Percentiles rank a stretch among this genome's conserved stretches.
Evolutionary conservation across 2,797 vertebrate genomes (phyloP).

Genomic region (Loriculus beryllinus): DNA sequence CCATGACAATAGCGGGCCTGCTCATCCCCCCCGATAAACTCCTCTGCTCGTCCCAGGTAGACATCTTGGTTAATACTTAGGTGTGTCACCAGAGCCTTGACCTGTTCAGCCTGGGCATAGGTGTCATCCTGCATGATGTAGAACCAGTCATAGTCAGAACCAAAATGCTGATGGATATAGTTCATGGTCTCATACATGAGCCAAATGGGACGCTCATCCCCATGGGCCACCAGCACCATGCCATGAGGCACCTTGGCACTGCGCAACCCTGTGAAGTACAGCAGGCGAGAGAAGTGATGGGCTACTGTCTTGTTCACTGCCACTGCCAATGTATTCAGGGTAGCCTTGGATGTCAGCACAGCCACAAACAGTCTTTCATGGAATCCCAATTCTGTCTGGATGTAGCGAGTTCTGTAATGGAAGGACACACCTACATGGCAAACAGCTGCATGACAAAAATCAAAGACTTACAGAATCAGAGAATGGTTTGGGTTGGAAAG

Average conservation of each 20-base stretch:
- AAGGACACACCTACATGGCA: not conserved
- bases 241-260: slow-evolving; percentile 87
- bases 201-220: slow-evolving; percentile 94
- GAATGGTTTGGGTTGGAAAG: not conserved
- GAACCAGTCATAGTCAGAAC: slow-evolving; percentile 95
- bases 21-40: slow-evolving; percentile 94
- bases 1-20: slow-evolving; percentile 92
- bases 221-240: slow-evolving; percentile 90
- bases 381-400: slow-evolving; percentile 95
- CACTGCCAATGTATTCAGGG: slow-evolving; percentile 88
- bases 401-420: slow-evolving; percentile 89
- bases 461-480: not conserved
- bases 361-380: slow-evolving; percentile 91
- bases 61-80: slow-evolving; percentile 90
- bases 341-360: slow-evolving; percentile 89
- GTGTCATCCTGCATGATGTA: slow-evolving; percentile 94
- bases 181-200: slow-evolving; percentile 96
- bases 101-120: slow-evolving; percentile 87
- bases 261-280: slow-evolving; percentile 92
- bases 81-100: slow-evolving; percentile 87
- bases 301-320: slow-evolving; percentile 94
- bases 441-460: not conserved
- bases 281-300: slow-evolving; percentile 88
- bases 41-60: slow-evolving; percentile 92
- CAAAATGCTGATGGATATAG: slow-evolving; percentile 88